Percentiles rank a stretch among this genome's conserved stretches.
Evolutionary conservation across 2,113 vertebrate genomes (phyloP).

Genomic region (Pelecanus crispus): DNA sequence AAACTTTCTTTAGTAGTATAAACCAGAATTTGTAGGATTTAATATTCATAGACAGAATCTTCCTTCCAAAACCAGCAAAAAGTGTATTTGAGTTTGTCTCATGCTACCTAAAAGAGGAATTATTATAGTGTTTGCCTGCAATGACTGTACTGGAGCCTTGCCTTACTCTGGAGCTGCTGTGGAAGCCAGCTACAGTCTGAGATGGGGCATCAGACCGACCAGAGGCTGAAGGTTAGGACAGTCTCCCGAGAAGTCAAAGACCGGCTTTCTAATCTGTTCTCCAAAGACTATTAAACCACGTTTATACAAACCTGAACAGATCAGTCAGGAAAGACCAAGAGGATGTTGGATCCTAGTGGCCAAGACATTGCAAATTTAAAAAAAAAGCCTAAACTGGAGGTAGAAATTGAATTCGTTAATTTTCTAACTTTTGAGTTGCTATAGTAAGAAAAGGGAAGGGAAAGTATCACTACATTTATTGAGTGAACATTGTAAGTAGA

Average conservation of each 20-base stretch:
- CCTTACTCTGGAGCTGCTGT: not conserved
- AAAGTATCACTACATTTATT: not conserved
- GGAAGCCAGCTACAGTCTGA: not conserved
- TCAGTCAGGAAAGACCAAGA: not conserved
- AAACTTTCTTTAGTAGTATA: not conserved
- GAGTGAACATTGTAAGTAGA: not conserved
- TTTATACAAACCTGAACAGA: not conserved
- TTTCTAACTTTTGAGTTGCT: not conserved
- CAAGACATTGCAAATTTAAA: not conserved
- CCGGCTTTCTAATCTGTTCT: not conserved
- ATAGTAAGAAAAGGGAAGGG: not conserved
- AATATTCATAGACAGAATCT: not conserved
- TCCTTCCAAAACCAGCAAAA: not conserved
- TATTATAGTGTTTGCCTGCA: not conserved
- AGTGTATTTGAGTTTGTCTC: not conserved
- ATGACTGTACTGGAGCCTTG: not conserved
- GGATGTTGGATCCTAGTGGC: not conserved
- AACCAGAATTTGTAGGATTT: not conserved
- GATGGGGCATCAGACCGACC: rapidly evolving
- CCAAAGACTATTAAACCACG: not conserved
- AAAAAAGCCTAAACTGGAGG: not conserved
- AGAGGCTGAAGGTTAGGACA: not conserved
- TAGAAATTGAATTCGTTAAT: not conserved
- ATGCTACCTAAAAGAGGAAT: not conserved
- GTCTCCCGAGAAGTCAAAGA: not conserved